Base-by-base conservation (phyloP, 2,888 invertebrate genomes). In the Nasonia oneida region DNA sequence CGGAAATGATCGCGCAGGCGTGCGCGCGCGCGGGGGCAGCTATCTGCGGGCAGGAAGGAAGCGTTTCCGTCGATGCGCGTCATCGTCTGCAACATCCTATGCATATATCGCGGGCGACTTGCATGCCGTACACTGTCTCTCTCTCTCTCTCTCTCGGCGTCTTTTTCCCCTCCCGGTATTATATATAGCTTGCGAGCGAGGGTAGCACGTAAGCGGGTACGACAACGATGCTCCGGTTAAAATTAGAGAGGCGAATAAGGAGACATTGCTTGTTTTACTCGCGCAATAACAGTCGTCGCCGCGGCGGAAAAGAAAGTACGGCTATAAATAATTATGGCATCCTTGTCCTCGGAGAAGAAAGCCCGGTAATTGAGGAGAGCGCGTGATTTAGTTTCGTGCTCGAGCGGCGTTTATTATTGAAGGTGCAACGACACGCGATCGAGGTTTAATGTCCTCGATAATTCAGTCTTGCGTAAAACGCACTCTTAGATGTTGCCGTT, bases 271-370 rank as follows among this genome's bases (percentile, higher is more conserved):
- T 23, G 23, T 23, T 23, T 23, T 23, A 23, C 23, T 23, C 23
- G 23, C 15, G 3, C n/a, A 57, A 29, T 29, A 6, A 39, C 5
- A 42, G 8, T 42, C 42, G n/a, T 64, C n/a, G 29, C 29, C 29
- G 29, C 29, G 29, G 64, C 61, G 77, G 79, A 70, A 73, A 73
- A 61, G 61, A 53, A 61, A 61, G 61, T 57, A 39, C 37, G 61
- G 77, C 77, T 42, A 37, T 61, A 50, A 75, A 75, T 73, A 73
- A 61, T 61, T 61, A 74, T 64, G 73, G 47, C 23, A 73, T 37
- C 77, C 61, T 75, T 71, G 37, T 39, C 71, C 42, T 42, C 71
- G 71, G 23, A 39, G 23, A 39, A 39, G 73, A 73, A 73, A 73
- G 73, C 73, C 42, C 71, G 42, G 23, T 39, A 73, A 73, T 73